Conservation (phyloP, 2,888 invertebrate genomes). For the Watsonalla binaria region DNA sequence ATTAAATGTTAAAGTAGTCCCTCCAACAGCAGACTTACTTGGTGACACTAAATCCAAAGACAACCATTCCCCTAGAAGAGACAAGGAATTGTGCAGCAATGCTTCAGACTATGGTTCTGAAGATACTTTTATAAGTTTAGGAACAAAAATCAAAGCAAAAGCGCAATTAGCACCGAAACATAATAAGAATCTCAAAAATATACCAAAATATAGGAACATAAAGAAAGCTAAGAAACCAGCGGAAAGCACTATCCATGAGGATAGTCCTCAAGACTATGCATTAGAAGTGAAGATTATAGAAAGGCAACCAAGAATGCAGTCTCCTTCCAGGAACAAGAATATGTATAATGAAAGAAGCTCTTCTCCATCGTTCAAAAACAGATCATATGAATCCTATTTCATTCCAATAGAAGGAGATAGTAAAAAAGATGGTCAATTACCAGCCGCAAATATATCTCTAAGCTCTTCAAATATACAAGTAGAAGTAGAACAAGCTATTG, state of each 20-base stretch:
- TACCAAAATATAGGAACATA: slow-evolving; percentile 55
- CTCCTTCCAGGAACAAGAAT: slow-evolving; percentile 44
- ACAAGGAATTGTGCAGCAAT: slow-evolving; percentile 61
- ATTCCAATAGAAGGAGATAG: slow-evolving; percentile 44
- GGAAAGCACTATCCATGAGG: slow-evolving; percentile 41
- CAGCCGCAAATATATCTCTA: slow-evolving; percentile 47
- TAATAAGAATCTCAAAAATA: slow-evolving; percentile 52
- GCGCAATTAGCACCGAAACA: slow-evolving; percentile 58
- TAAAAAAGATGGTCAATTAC: slow-evolving; percentile 28
- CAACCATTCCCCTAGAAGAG: slow-evolving; percentile 27
- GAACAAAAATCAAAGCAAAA: slow-evolving; percentile 73
- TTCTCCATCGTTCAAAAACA: slow-evolving; percentile 49
- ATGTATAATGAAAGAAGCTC: slow-evolving; percentile 34
- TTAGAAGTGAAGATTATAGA: slow-evolving; percentile 65
- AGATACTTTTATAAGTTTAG: slow-evolving; percentile 71
- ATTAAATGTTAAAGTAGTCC: slow-evolving; percentile 49
- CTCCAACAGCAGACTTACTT: slow-evolving; percentile 61
- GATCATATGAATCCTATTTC: slow-evolving; percentile 59
- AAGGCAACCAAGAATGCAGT: slow-evolving; percentile 31
- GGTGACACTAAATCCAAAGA: slow-evolving; percentile 34
- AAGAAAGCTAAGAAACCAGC: slow-evolving; percentile 49
- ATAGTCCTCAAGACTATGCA: slow-evolving; percentile 46
- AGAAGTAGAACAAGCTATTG: slow-evolving; percentile 51
- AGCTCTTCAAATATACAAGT: slow-evolving; percentile 34
- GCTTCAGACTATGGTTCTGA: slow-evolving; percentile 72